These are phyloP conservation scores for Gracilinanus agilis DNA, from an alignment of 2,113 vertebrate species.

Conservation along the genomic window DNA sequence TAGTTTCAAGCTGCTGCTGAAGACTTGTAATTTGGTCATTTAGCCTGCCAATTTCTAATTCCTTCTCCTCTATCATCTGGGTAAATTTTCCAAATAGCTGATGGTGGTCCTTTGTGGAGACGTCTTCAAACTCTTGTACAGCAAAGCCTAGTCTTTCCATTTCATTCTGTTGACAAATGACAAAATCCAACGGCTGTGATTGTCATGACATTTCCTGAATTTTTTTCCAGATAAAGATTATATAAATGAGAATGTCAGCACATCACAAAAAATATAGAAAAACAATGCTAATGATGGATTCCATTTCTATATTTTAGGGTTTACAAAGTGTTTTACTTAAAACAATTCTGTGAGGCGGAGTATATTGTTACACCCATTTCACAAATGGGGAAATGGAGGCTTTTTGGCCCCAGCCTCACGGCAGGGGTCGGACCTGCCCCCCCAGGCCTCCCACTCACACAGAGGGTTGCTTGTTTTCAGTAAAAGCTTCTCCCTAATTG, in stretches of 20 bases:
- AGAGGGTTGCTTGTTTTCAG: neutral
- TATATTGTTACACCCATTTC: neutral
- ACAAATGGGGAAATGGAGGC: neutral
- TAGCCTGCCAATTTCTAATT: slow-evolving; percentile 91
- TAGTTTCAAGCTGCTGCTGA: slow-evolving; percentile 88
- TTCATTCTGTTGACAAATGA: slow-evolving; percentile 83
- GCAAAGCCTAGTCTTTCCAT: slow-evolving; percentile 82
- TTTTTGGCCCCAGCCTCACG: neutral
- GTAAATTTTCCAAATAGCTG: slow-evolving; percentile 89
- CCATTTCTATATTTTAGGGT: neutral
- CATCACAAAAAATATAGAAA: neutral
- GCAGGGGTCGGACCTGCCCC: too few species aligned
- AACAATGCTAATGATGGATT: neutral
- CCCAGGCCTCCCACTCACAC: neutral
- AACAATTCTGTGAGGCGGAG: neutral
- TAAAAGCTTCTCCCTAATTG: neutral
- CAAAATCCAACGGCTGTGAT: slow-evolving; percentile 31
- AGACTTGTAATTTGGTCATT: slow-evolving; percentile 92
- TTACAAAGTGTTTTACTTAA: neutral
- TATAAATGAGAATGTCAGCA: neutral
- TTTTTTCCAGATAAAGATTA: slow-evolving; percentile 1
- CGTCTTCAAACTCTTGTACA: slow-evolving; percentile 77
- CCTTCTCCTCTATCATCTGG: slow-evolving; percentile 93
- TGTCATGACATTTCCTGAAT: slow-evolving; percentile 34
- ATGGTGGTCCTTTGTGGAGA: slow-evolving; percentile 83